phyloP scores from a whole-genome alignment of 1,140 invertebrate genomes.

The Anastrepha ludens region DNA sequence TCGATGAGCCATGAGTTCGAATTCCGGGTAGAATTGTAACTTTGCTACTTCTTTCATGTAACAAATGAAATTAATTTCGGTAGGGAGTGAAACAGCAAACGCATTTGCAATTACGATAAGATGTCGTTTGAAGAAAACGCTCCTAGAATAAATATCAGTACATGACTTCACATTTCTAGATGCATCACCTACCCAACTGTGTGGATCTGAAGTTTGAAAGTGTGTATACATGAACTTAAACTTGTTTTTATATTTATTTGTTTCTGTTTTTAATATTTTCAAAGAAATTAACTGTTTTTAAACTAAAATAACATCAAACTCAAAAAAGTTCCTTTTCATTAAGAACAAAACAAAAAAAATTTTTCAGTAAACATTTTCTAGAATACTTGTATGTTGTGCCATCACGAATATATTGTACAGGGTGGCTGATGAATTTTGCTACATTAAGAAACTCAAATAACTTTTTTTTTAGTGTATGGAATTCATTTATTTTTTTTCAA shows the following conservation, averaged over 20 bases:
- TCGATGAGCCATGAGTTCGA: neutral
- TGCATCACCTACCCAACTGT: neutral
- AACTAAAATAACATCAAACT: no score
- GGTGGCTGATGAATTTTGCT: no score
- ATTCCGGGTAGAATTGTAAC: neutral
- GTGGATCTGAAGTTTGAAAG: slow-evolving; percentile 22
- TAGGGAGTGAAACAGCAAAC: slow-evolving; percentile 67
- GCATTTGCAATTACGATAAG: slow-evolving; percentile 55
- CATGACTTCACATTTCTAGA: neutral
- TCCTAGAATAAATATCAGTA: slow-evolving; percentile 61
- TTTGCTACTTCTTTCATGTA: no score
- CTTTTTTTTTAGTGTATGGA: no score
- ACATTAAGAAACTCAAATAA: no score
- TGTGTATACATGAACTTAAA: neutral
- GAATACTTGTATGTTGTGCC: no score
- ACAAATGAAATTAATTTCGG: neutral
- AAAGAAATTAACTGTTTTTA: no score
- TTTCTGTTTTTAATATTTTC: neutral
- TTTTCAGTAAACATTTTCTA: no score
- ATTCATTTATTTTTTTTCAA: no score
- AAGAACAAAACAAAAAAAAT: no score
- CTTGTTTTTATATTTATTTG: neutral
- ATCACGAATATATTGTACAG: no score
- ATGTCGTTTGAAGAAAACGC: slow-evolving; percentile 65
- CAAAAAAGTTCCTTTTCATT: no score